phyloP scores from a whole-genome alignment of 1,140 invertebrate species.

The Pissodes strobi region DNA sequence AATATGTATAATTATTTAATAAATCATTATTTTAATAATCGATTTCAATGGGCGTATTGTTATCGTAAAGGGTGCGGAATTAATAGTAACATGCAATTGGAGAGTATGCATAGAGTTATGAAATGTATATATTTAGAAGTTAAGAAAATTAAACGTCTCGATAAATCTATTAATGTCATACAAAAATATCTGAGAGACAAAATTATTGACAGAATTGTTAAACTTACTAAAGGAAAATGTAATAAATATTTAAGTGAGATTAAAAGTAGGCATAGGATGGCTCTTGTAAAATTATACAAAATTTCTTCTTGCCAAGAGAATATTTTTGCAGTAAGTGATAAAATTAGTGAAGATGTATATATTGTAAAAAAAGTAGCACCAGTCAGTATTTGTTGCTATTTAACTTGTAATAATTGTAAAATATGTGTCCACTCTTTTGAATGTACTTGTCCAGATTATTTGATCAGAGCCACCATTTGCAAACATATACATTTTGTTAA shows the following conservation, averaged over 20 bases:
- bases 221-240: too few relatives aligned
- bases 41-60: not conserved
- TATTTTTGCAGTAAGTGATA: not conserved
- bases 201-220: not conserved
- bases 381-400: not conserved
- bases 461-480: constrained; percentile 6
- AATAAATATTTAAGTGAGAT: too few relatives aligned
- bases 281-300: not conserved
- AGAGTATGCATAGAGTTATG: too few relatives aligned
- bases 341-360: not conserved
- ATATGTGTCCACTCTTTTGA: constrained; percentile 6
- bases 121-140: too few relatives aligned
- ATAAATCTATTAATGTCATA: too few relatives aligned
- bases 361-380: too few relatives aligned
- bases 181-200: too few relatives aligned
- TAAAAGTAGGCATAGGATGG: not conserved
- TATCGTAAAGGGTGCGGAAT: constrained; percentile 6
- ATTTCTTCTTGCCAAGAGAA: not conserved
- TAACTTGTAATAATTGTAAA: constrained; percentile 10
- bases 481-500: constrained; percentile 16
- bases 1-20: not conserved
- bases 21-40: not conserved
- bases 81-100: constrained; percentile 3
- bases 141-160: too few relatives aligned
- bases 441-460: constrained; percentile 9